Evolutionary conservation across 1,140 invertebrate species (phyloP).

Genomic region (Ooceraea biroi): DNA sequence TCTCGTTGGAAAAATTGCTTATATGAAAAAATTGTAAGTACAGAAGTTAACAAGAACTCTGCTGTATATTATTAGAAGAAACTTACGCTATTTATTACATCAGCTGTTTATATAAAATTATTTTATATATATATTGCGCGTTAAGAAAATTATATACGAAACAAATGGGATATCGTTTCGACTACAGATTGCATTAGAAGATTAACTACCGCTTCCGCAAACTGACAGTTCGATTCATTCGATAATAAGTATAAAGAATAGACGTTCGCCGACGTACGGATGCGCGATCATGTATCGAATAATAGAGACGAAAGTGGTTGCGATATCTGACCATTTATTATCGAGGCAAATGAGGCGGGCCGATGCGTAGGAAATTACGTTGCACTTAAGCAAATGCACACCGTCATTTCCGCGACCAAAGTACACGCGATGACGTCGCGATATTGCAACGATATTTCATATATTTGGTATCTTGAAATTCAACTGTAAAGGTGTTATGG

Average conservation of each 20-base stretch:
- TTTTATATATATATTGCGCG: no score
- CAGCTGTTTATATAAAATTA: no score
- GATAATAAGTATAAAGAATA: constrained; percentile 11
- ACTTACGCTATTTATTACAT: no score
- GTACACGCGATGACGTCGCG: constrained; percentile 8
- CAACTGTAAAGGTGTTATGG: no score
- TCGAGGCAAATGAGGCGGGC: background rate
- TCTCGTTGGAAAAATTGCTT: no score
- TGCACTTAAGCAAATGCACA: constrained; percentile 10
- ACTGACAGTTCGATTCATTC: constrained; percentile 16
- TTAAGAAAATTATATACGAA: background rate
- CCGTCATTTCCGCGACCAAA: constrained; percentile 38
- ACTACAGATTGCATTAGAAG: constrained; percentile 10
- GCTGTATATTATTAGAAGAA: no score
- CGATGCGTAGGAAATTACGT: constrained; percentile 27
- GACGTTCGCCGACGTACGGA: background rate
- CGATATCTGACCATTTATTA: constrained; percentile 24
- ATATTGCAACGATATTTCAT: background rate
- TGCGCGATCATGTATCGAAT: constrained; percentile 1
- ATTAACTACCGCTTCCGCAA: constrained; percentile 12
- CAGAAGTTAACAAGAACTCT: no score
- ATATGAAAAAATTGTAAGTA: no score
- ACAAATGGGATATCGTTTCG: background rate
- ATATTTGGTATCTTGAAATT: background rate
- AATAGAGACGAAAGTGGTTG: constrained; percentile 29